Percentiles rank a stretch among this genome's conserved stretches.
phyloP scores from a whole-genome alignment of 2,113 vertebrate genomes.

The Macrotis lagotis region DNA sequence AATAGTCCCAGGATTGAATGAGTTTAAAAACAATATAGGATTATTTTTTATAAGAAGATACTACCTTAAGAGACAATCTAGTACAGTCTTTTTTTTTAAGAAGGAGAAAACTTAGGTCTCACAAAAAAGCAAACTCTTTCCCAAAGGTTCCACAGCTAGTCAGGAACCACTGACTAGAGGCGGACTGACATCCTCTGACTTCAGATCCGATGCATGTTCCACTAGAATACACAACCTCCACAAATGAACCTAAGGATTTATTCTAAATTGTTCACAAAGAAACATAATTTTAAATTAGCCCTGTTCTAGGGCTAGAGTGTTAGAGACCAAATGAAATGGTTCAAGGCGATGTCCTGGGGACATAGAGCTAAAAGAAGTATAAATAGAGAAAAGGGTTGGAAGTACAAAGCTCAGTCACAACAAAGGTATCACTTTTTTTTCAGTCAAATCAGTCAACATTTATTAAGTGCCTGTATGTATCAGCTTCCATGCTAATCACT shows the following conservation, averaged over 20 bases:
- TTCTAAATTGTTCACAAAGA: background rate
- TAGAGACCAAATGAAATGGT: background rate
- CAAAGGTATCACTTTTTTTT: background rate
- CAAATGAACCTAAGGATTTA: background rate
- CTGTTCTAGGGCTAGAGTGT: background rate
- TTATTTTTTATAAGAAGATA: background rate
- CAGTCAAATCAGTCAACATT: background rate
- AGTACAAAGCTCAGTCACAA: background rate
- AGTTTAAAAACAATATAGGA: background rate
- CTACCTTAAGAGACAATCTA: background rate
- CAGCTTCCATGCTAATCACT: background rate
- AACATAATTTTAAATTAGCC: background rate
- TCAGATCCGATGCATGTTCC: background rate
- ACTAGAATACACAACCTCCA: background rate
- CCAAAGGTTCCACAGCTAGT: background rate
- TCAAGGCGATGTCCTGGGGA: background rate
- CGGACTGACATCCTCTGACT: background rate
- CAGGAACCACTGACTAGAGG: background rate
- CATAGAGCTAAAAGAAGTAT: background rate
- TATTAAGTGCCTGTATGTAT: background rate
- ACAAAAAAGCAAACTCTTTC: background rate
- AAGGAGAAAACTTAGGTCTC: background rate
- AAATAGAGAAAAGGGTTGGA: background rate
- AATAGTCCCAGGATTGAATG: background rate
- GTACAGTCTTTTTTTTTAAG: background rate